Evolutionary conservation across 2,797 vertebrate genomes (phyloP), one percentile per base, ranked within the genome.

Genomic region (Tapirus indicus): DNA sequence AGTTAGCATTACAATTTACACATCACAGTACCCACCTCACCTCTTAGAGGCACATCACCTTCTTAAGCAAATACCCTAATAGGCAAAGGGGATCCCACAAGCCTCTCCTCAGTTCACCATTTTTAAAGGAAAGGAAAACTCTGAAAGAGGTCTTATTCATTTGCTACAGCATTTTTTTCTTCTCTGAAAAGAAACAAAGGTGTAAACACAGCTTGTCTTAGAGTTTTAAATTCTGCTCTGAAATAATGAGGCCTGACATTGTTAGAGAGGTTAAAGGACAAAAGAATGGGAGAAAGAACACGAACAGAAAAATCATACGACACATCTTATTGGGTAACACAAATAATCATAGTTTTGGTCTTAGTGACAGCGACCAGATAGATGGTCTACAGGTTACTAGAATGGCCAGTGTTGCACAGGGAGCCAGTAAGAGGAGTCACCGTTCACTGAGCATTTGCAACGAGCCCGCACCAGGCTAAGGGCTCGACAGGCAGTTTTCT

Each of bases 41-140:
- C 54, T 82, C 83, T 62, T 41, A 77, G 21, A 85, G 38, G 72
- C 35, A n/a, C 3, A 32, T 13, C 47, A 72, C 47, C 64, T 95
- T 93, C 47, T 86, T 44, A 91, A 44, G 6, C 78, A 94, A 68
- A 90, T 10, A 82, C 25, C 54, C 49, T 32, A 17, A 49, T 77
- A 17, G 68, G 38, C 29, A 80, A 80, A 66, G 18, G 60, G 32
- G 25, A 87, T 52, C 8, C 54, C 56, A 41, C 5, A 27, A 54
- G 35, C 56, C 75, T 82, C 88, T 82, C 85, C 49, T 83, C 47
- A 66, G 52, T 83, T 93, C 13, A 17, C 87, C 78, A 49, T 83
- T 91, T 89, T 93, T 58, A 74, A 96, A 93, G 66, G 82, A 94
- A 98, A 97, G 49, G 25, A 86, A 90, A 91, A 69, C n/a, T 44